Percentiles rank a stretch among this genome's conserved stretches.
These are phyloP conservation scores for Dallia pectoralis DNA, from an alignment of 2,797 vertebrate species.

Conservation along the genomic window DNA sequence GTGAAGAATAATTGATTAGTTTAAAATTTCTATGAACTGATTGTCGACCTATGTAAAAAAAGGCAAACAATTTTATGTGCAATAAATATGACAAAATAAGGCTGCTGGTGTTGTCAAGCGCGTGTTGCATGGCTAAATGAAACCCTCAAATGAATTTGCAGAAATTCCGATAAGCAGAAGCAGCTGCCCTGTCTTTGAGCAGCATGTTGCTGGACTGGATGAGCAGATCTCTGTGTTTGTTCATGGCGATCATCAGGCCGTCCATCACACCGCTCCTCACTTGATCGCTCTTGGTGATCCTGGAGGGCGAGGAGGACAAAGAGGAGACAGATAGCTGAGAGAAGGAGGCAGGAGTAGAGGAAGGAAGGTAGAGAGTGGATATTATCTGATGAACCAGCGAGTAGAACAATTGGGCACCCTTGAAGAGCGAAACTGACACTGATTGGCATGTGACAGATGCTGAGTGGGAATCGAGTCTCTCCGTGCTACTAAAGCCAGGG, in stretches of 20 bases:
- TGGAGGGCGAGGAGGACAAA: conserved; percentile 48
- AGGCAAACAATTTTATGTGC: too few species aligned
- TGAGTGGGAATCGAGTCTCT: conserved; percentile 92
- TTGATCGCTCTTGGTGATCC: conserved; percentile 92
- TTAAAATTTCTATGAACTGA: too few species aligned
- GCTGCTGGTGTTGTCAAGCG: too few species aligned
- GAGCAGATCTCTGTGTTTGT: conserved; percentile 97
- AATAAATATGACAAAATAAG: too few species aligned
- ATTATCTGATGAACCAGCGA: too few species aligned
- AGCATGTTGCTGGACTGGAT: conserved; percentile 96
- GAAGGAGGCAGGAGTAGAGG: background rate
- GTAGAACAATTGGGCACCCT: conserved; percentile 73
- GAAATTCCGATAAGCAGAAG: too few species aligned
- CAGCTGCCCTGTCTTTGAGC: conserved; percentile 85
- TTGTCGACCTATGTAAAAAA: too few species aligned
- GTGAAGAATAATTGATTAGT: too few species aligned
- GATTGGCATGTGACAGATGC: conserved; percentile 96
- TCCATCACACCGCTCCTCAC: conserved; percentile 94
- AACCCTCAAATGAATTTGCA: too few species aligned
- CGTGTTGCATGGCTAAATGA: too few species aligned
- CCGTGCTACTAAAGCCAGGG: conserved; percentile 66
- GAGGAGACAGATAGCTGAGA: background rate
- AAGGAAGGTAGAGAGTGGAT: background rate
- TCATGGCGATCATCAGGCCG: conserved; percentile 93
- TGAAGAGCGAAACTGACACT: conserved; percentile 94